These are phyloP conservation scores for Mastigias papua DNA, from an alignment of 30 jellyfish, hydroid and myxozoan species.

Conservation along the genomic window DNA sequence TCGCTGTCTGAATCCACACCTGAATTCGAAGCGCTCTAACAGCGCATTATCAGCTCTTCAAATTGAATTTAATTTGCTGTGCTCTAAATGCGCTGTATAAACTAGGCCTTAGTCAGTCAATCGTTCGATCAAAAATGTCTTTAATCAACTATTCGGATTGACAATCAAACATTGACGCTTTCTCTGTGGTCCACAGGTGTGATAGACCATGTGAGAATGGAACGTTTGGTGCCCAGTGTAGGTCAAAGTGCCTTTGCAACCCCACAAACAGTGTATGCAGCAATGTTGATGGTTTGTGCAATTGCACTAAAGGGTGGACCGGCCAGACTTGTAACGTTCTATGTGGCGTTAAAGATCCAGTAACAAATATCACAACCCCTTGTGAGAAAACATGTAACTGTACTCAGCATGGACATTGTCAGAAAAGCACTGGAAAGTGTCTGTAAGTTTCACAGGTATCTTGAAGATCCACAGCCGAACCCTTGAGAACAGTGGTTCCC, in stretches of 20 bases:
- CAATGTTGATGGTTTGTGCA: constrained; percentile 52
- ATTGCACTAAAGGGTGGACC: constrained; percentile 66
- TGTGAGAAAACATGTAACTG: constrained; percentile 75
- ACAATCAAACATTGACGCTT: not conserved
- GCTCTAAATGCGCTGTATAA: too few relatives aligned
- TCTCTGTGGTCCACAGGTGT: constrained; percentile 23
- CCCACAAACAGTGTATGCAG: constrained; percentile 50
- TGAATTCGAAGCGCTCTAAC: too few relatives aligned
- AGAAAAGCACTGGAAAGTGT: constrained; percentile 69
- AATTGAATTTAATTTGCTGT: too few relatives aligned
- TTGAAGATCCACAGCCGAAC: too few relatives aligned
- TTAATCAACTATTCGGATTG: too few relatives aligned
- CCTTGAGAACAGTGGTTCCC: too few relatives aligned
- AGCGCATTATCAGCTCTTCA: too few relatives aligned
- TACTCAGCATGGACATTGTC: constrained; percentile 75
- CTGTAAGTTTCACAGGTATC: constrained; percentile 69
- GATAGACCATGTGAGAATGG: constrained; percentile 52
- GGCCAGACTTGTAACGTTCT: constrained; percentile 47
- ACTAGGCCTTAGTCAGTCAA: not conserved
- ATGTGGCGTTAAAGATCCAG: constrained; percentile 42
- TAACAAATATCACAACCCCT: constrained; percentile 39
- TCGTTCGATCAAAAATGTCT: not conserved
- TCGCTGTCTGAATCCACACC: too few relatives aligned
- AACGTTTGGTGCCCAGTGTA: constrained; percentile 59
- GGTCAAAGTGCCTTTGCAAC: constrained; percentile 43